Conservation (phyloP, 2,888 invertebrate species). For the Micropterix aruncella region DNA sequence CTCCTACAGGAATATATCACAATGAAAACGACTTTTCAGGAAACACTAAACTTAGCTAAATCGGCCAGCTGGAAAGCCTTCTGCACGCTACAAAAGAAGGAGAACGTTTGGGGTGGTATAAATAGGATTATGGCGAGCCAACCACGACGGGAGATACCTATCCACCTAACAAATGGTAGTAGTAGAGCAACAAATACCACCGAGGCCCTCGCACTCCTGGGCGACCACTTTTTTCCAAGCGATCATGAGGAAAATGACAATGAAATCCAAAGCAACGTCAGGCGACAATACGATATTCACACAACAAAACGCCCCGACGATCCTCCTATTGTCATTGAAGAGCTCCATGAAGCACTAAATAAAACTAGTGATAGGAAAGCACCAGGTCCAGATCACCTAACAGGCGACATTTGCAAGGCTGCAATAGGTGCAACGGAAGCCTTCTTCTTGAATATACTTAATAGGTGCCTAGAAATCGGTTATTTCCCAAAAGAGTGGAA, state of each 20-base stretch:
- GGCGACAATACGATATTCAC: not conserved
- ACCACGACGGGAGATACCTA: not conserved
- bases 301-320: not conserved
- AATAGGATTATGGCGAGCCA: slow-evolving; percentile 1
- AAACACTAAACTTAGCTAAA: not conserved
- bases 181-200: not conserved
- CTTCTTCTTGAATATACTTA: no score
- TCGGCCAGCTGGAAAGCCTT: slow-evolving; percentile 2
- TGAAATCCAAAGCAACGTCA: not conserved
- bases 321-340: no score
- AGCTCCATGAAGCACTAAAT: no score
- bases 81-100: slow-evolving; percentile 2
- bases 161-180: not conserved
- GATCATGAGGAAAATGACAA: not conserved
- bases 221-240: slow-evolving; percentile 4
- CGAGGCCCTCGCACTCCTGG: slow-evolving; percentile 1
- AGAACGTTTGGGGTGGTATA: slow-evolving; percentile 3
- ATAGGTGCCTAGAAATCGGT: not conserved
- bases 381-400: no score
- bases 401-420: no score
- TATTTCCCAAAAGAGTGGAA: not conserved
- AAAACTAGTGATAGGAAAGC: no score
- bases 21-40: slow-evolving; percentile 1
- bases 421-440: no score
- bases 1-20: slow-evolving; percentile 2